These are phyloP conservation scores for Brachionus plicatilis DNA, from an alignment of 1,140 invertebrate genomes.

Conservation along the genomic window DNA sequence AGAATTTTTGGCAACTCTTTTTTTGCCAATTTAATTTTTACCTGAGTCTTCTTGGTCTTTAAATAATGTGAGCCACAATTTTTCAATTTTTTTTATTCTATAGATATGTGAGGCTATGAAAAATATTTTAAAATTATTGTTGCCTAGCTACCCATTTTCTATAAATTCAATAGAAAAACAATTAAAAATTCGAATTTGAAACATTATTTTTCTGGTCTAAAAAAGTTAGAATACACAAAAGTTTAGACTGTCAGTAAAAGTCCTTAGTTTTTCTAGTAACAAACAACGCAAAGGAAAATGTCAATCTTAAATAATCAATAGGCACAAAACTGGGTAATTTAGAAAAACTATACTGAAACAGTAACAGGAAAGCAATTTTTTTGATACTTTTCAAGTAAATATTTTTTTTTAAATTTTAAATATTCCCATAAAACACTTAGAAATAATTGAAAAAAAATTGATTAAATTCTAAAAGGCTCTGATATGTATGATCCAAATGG, in stretches of 20 bases:
- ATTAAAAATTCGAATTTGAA: not conserved
- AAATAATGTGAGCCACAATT: not conserved
- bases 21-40: not conserved
- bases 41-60: not conserved
- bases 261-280: not conserved
- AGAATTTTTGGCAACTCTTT: not conserved
- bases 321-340: not conserved
- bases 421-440: not conserved
- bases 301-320: not conserved
- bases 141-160: not conserved
- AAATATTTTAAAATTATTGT: constrained; percentile 2
- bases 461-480: not conserved
- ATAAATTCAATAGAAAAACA: constrained; percentile 14
- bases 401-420: not conserved
- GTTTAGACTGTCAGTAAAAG: not conserved
- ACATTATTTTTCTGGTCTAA: not conserved
- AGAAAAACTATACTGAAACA: not conserved
- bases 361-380: not conserved
- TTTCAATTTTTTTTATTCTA: not conserved
- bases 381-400: not conserved
- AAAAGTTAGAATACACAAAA: not conserved
- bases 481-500: not conserved
- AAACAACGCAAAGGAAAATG: not conserved
- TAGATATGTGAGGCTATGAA: constrained; percentile 25
- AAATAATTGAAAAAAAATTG: not conserved